Percentiles rank a stretch among this genome's conserved stretches.
Evolutionary conservation across 2,888 invertebrate species (phyloP).

Genomic region (Allacma fusca): DNA sequence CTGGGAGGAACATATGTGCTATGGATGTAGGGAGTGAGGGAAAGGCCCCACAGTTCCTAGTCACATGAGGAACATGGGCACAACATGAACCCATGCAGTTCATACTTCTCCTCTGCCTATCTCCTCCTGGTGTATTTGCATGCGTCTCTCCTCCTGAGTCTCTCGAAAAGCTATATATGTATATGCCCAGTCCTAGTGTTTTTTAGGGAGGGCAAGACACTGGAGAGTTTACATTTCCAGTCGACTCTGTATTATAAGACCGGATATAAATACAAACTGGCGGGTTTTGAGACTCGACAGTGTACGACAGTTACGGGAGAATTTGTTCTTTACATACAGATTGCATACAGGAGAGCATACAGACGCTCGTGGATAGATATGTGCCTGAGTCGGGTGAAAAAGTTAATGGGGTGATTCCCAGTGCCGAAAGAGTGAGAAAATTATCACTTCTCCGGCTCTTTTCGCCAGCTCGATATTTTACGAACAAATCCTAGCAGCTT

Average conservation of each 20-base stretch:
- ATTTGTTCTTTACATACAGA: no score
- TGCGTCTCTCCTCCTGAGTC: neutral
- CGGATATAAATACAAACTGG: neutral
- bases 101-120: neutral
- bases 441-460: conserved; percentile 42
- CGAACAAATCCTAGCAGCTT: conserved; percentile 43
- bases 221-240: neutral
- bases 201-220: no score
- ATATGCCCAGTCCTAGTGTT: no score
- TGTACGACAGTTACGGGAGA: no score
- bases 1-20: neutral
- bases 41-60: neutral
- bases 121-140: neutral
- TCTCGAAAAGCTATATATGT: no score
- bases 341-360: no score
- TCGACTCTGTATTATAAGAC: neutral
- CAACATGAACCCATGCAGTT: neutral
- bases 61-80: neutral
- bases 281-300: no score
- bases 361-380: no score
- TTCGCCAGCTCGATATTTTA: conserved; percentile 43
- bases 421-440: conserved; percentile 42
- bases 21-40: neutral
- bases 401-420: conserved; percentile 43
- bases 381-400: conserved; percentile 34